A percentile compares a stretch with the other conserved stretches of the same genome.
phyloP scores from a whole-genome alignment of 92 coral and sea anemone species.

The Ricordea florida region DNA sequence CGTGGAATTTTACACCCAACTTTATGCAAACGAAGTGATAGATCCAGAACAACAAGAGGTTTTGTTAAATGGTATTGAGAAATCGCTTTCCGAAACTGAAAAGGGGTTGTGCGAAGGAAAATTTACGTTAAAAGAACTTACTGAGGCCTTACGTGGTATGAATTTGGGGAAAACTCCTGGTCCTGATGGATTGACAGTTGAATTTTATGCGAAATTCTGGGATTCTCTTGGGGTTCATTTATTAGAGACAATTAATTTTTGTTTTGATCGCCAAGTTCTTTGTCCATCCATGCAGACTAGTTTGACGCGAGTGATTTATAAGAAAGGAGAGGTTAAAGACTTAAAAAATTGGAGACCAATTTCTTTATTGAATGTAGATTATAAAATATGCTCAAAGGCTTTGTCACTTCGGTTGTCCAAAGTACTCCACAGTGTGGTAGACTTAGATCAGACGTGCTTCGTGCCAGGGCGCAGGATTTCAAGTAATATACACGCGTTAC shows the following conservation, averaged over 20 bases:
- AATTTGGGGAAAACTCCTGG: slow-evolving; percentile 2
- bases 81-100: background rate
- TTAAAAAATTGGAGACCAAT: slow-evolving; percentile 44
- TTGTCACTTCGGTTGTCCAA: slow-evolving; percentile 14
- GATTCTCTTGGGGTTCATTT: background rate
- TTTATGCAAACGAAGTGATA: background rate
- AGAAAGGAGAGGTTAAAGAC: background rate
- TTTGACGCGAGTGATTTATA: background rate
- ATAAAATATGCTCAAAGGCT: slow-evolving; percentile 10
- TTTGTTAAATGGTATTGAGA: background rate
- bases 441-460: slow-evolving; percentile 42
- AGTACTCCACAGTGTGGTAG: slow-evolving; percentile 7
- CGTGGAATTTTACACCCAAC: background rate
- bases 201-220: background rate
- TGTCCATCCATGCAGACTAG: background rate
- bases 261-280: background rate
- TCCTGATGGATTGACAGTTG: background rate
- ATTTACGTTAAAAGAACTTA: background rate
- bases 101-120: background rate
- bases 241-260: background rate
- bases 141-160: background rate
- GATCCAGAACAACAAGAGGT: background rate
- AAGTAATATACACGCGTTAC: background rate
- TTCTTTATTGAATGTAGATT: slow-evolving; percentile 23
- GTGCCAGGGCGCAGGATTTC: slow-evolving; percentile 30